phyloP scores from a whole-genome alignment of 2,113 vertebrate species.

The Piprites chloris region DNA sequence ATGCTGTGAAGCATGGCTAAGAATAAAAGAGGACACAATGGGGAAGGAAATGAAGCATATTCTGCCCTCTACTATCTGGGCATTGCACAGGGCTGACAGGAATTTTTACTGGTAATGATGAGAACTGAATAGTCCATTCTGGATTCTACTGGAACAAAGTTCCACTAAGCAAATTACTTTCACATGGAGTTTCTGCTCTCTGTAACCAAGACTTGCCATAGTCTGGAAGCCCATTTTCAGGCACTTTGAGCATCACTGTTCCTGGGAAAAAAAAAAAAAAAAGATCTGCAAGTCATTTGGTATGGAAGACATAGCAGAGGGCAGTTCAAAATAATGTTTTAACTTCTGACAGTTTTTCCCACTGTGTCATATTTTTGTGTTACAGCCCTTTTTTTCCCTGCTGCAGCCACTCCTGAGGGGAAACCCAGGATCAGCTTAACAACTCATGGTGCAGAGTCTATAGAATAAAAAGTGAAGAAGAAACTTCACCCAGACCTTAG shows the following conservation, averaged over 20 bases:
- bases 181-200: background rate
- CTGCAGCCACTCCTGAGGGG: background rate
- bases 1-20: background rate
- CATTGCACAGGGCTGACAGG: background rate
- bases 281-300: background rate
- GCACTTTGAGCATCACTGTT: background rate
- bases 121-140: background rate
- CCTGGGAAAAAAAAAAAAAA: background rate
- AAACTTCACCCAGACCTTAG: background rate
- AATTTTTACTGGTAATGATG: background rate
- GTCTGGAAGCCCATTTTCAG: background rate
- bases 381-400: background rate
- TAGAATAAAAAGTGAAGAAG: background rate
- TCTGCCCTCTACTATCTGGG: background rate
- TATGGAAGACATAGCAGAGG: background rate
- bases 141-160: background rate
- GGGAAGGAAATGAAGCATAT: slow-evolving; percentile 11
- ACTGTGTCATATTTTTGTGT: background rate
- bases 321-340: background rate
- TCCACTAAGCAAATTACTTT: background rate
- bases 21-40: background rate
- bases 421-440: background rate
- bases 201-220: background rate
- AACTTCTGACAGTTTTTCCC: background rate
- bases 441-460: background rate